Base-by-base conservation (phyloP, 2,113 vertebrate species). In the Cathartes aura region DNA sequence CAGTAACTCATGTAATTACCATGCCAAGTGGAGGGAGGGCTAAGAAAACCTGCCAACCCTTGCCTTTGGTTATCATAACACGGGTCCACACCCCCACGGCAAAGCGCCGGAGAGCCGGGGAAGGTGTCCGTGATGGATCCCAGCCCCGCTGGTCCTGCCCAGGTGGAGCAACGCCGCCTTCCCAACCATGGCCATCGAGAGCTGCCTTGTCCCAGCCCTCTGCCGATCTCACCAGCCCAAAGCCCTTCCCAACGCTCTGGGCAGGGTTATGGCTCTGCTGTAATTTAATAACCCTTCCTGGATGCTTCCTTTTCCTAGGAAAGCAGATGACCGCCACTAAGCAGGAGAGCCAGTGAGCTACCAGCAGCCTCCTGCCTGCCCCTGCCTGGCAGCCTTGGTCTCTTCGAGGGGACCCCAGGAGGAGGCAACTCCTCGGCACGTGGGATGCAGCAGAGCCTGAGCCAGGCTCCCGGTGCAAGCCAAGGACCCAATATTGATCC, bases 51-150 rank as follows among this genome's bases (percentile, higher is more conserved):
- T 75, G 91, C 87, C 93, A 96, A 40, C 80, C 96, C 75, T 74
- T 88, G 93, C 88, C 82, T 89, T 36, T 75, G 87, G 81, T 94
- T 93, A 95, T 89, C 91, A 23, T 19, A 88, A 82, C 71, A 52
- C 1, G 10, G 90, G 21, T 38, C 59, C 89, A 83, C 91, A 62
- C 45, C 64, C 93, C 53, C 3, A 1, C 5, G 0, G 85, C 52
- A 70, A 20, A n/a, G 85, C n/a, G 5, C 27, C 0, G 3, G 48
- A 22, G 85, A 90, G 5, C 29, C 0, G 3, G 47, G 21, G 82
- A 90, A 96, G 93, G 94, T 92, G 95, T 43, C 2, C 2, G 59
- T 95, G 96, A 95, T 15, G 91, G 89, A 91, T 96, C 87, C 91
- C 91, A 97, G 91, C 80, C 50, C 72, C 4, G 5, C 34, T 5